These are phyloP conservation scores for Suncus etruscus DNA, from an alignment of 2,113 vertebrate genomes.

Conservation along the genomic window DNA sequence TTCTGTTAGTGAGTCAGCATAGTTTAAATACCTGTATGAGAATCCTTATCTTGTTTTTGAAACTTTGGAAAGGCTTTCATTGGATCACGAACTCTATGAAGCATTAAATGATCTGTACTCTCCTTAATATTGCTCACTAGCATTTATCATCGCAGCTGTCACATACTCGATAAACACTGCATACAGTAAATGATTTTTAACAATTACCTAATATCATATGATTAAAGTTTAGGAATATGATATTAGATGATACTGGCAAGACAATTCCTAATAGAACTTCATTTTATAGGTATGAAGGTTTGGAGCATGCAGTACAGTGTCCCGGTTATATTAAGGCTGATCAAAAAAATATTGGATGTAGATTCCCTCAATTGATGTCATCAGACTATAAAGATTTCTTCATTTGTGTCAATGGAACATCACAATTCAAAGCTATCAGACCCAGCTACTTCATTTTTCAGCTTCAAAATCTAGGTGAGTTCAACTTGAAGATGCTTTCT, in stretches of 20 bases:
- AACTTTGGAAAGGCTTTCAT: neutral
- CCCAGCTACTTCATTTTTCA: conserved; percentile 87
- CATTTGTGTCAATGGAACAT: conserved; percentile 91
- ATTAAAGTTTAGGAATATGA: conserved; percentile 39
- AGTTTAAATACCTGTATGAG: neutral
- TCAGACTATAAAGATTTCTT: conserved; percentile 91
- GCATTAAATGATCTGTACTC: neutral
- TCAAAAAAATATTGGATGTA: conserved; percentile 86
- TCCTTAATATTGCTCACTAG: neutral
- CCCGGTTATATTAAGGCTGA: conserved; percentile 83
- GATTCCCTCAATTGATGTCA: conserved; percentile 82
- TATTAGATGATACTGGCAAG: conserved; percentile 18
- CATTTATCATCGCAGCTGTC: neutral
- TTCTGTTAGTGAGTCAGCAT: neutral
- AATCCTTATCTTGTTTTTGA: conserved; percentile 21
- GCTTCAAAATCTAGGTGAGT: conserved; percentile 91
- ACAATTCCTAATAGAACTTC: conserved; percentile 10
- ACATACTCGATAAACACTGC: conserved; percentile 1
- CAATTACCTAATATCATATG: neutral
- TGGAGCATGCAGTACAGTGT: conserved; percentile 86
- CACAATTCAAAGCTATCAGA: conserved; percentile 74
- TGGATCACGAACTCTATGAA: conserved; percentile 19
- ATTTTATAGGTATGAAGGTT: conserved; percentile 87
- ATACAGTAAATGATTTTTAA: conserved; percentile 32
- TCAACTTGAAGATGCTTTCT: neutral